A percentile compares a stretch with the other conserved stretches of the same genome.
These are phyloP conservation scores for Australoheros scitulus DNA, from an alignment of 2,113 vertebrate species.

Conservation along the genomic window DNA sequence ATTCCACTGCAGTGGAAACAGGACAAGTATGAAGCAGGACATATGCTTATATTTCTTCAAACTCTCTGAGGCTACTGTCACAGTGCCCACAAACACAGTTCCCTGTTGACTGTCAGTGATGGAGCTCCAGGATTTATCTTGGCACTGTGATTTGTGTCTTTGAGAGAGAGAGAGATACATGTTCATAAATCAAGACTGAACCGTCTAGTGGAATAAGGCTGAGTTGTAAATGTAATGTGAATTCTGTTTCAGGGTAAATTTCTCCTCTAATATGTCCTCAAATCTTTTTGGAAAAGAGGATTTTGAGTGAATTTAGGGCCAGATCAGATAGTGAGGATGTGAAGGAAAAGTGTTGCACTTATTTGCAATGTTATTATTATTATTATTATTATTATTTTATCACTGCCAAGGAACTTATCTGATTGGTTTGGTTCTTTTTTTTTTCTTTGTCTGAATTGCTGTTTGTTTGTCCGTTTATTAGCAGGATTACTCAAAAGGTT, in stretches of 20 bases:
- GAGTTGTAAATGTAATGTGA: conserved; percentile 41
- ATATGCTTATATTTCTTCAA: conserved; percentile 65
- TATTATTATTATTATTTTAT: not conserved
- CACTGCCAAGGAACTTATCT: not conserved
- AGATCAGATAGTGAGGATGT: not conserved
- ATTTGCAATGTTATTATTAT: not conserved
- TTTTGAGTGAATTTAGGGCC: conserved; percentile 27
- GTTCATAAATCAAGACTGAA: conserved; percentile 36
- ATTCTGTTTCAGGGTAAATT: conserved; percentile 58
- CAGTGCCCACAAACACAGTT: conserved; percentile 59
- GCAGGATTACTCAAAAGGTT: not conserved
- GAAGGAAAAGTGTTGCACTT: not conserved
- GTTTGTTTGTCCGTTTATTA: not conserved
- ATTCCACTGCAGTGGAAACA: conserved; percentile 50
- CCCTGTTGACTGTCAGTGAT: conserved; percentile 57
- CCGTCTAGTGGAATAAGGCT: conserved; percentile 6
- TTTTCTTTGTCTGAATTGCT: not conserved
- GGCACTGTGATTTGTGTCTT: conserved; percentile 61
- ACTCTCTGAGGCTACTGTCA: conserved; percentile 57
- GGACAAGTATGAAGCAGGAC: conserved; percentile 61
- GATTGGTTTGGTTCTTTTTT: not conserved
- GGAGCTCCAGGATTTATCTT: conserved; percentile 62
- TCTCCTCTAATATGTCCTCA: not conserved
- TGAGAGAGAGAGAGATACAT: conserved; percentile 35
- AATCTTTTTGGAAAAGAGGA: not conserved